Base-by-base conservation (phyloP, 2,113 vertebrate genomes). In the Dendrocopos noguchii region DNA sequence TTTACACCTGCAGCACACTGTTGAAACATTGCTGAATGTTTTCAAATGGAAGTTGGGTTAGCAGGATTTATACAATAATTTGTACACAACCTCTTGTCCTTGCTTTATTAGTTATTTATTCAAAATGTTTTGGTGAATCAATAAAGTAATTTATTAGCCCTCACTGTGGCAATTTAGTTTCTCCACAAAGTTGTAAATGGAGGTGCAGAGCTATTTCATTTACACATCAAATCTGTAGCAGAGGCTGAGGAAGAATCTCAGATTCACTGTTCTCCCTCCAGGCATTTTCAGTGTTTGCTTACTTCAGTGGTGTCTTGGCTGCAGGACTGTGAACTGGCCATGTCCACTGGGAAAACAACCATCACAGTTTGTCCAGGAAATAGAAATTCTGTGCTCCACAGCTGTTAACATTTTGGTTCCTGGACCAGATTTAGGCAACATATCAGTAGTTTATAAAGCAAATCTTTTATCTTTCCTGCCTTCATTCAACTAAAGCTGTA, bases 381-480 rank as follows among this genome's bases (percentile, higher is more conserved):
- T 91, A 72, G 91, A 95, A 87, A 80, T 71, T 79, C 44, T 33
- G 6, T 63, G 63, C 53, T 87, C 63, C 21, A 31, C 88, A 94
- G 74, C 80, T 92, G 92, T 89, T 92, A 65, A 71, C 90, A 57
- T 55, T 95, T 84, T 83, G 28, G 57, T 71, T 78, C 72, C 47
- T n/a, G 34, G 91, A 10, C 47, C 47, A 83, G 76, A 78, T 75
- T 87, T 83, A 72, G 39, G 81, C 61, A 92, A 78, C 2, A 1
- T 61, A 76, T 87, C 64, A 78, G 56, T 72, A 80, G 72, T 91
- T 85, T 70, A 65, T 36, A 78, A 90, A 64, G 68, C 22, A 89
- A 78, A 78, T 68, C 68, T 92, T 92, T 94, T 44, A 61, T 94
- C 75, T 87, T 93, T 91, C 65, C 61, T 84, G 57, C 87, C 65